A percentile compares a stretch with the other conserved stretches of the same genome.
Conservation (phyloP, 2,113 vertebrate genomes). For the Naja naja region DNA sequence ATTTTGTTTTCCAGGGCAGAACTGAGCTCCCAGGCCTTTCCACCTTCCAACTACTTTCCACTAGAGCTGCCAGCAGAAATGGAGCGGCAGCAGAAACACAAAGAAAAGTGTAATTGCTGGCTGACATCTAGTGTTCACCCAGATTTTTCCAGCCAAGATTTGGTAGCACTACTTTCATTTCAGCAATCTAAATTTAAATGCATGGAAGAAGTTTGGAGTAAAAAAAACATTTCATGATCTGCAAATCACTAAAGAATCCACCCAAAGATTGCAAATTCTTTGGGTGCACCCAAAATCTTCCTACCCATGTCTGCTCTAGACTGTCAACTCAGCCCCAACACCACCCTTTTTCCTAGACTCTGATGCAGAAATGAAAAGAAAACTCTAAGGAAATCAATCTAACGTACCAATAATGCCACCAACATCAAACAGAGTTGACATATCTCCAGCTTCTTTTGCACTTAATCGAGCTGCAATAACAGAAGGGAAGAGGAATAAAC, state of each 20-base stretch:
- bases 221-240: background rate
- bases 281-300: background rate
- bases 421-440: constrained; percentile 93
- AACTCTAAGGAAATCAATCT: constrained; percentile 2
- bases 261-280: background rate
- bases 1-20: background rate
- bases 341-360: background rate
- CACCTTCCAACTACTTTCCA: background rate
- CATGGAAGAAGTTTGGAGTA: background rate
- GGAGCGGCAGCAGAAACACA: background rate
- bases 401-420: constrained; percentile 90
- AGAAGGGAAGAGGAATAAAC: background rate
- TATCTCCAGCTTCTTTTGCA: constrained; percentile 87
- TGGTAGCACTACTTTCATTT: background rate
- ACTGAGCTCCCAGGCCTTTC: background rate
- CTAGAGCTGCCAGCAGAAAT: background rate
- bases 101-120: background rate
- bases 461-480: constrained; percentile 81
- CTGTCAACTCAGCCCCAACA: background rate
- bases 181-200: background rate
- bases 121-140: background rate
- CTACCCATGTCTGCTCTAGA: background rate
- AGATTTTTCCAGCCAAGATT: background rate
- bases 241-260: background rate
- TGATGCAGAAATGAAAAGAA: background rate